These are phyloP conservation scores for Dendrocincla fuliginosa DNA, from an alignment of 2,797 vertebrate species.

Conservation along the genomic window DNA sequence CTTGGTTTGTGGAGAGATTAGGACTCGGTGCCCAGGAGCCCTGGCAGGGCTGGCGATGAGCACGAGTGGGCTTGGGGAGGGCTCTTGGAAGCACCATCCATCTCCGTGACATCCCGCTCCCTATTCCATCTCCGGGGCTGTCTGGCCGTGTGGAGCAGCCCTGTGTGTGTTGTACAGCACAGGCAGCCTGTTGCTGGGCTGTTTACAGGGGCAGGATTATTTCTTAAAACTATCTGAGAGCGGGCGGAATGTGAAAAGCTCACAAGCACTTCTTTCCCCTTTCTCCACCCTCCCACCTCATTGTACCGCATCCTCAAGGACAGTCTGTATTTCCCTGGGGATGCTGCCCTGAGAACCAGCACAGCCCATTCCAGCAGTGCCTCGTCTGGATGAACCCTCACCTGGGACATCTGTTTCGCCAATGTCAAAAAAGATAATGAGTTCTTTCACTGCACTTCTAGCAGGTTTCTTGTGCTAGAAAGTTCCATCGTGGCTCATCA, in stretches of 20 bases:
- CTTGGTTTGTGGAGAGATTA: background rate
- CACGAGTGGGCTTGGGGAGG: background rate
- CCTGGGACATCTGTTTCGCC: background rate
- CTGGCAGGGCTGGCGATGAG: background rate
- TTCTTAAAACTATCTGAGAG: background rate
- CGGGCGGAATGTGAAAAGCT: background rate
- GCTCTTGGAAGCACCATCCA: background rate
- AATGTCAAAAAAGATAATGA: background rate
- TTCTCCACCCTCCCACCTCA: accelerated
- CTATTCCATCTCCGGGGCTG: background rate
- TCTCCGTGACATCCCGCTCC: background rate
- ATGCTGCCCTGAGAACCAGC: background rate
- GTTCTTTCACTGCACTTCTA: background rate
- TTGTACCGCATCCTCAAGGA: accelerated
- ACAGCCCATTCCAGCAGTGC: background rate
- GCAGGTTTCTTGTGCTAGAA: background rate
- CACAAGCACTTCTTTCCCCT: accelerated
- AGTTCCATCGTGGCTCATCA: accelerated
- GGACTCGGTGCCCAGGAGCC: background rate
- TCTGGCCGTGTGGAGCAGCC: background rate
- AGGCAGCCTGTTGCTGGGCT: background rate
- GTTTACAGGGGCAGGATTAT: background rate
- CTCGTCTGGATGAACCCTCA: background rate
- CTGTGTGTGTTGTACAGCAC: background rate
- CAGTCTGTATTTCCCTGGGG: background rate